phyloP scores from a whole-genome alignment of 2,888 invertebrate species.

The Peribatodes rhomboidaria region DNA sequence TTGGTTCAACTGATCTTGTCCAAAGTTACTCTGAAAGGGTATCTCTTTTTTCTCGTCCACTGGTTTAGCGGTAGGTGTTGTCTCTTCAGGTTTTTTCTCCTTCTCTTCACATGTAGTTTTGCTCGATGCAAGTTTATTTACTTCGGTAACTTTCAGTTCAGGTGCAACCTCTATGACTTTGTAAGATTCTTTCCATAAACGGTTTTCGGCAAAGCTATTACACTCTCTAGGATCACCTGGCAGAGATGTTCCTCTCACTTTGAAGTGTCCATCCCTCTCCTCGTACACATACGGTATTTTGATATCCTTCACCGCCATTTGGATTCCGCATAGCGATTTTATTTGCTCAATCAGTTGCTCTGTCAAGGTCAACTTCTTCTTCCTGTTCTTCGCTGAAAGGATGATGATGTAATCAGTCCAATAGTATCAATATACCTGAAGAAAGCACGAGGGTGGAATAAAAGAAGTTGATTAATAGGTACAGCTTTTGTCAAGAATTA shows the following conservation, averaged over 20 bases:
- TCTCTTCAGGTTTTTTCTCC: background rate
- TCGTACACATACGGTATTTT: conserved; percentile 29
- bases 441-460: background rate
- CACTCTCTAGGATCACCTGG: conserved; percentile 8
- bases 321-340: conserved; percentile 48
- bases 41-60: background rate
- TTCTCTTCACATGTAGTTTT: background rate
- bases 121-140: background rate
- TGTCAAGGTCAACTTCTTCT: conserved; percentile 56
- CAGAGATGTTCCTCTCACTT: conserved; percentile 4
- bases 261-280: conserved; percentile 4
- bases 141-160: background rate
- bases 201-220: background rate
- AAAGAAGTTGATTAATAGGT: background rate
- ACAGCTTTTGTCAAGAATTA: background rate
- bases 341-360: conserved; percentile 55
- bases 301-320: conserved; percentile 42
- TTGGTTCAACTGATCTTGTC: background rate
- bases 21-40: background rate
- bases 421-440: conserved; percentile 44
- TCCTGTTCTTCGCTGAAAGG: conserved; percentile 67
- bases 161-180: background rate
- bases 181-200: background rate
- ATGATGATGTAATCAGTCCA: conserved; percentile 59
- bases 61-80: background rate